Percentiles rank a stretch among this genome's conserved stretches.
phyloP scores from a whole-genome alignment of 2,888 invertebrate species.

The Pyrochroa serraticornis region DNA sequence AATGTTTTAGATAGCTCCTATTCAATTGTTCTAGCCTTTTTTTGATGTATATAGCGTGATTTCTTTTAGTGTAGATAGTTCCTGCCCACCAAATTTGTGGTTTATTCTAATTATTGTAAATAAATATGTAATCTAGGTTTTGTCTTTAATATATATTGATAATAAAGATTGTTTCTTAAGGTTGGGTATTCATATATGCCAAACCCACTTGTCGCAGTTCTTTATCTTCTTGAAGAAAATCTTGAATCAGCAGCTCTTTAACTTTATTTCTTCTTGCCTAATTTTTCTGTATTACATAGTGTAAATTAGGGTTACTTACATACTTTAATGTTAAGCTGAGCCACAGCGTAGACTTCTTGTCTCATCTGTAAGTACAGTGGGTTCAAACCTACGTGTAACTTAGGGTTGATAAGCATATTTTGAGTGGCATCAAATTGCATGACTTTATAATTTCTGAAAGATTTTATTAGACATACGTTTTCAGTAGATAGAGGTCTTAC shows the following conservation, averaged over 20 bases:
- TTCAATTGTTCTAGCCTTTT: neutral
- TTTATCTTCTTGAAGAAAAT: constrained; percentile 42
- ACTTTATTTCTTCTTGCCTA: constrained; percentile 39
- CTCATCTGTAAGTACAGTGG: constrained; percentile 38
- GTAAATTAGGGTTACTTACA: neutral
- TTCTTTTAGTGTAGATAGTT: constrained; percentile 1
- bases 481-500: constrained; percentile 1
- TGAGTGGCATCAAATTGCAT: constrained; percentile 8
- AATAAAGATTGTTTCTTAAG: constrained; percentile 36
- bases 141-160: constrained; percentile 14
- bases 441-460: constrained; percentile 19
- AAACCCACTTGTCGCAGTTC: constrained; percentile 45
- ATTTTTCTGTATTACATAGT: constrained; percentile 4
- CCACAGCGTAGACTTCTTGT: constrained; percentile 32
- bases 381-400: constrained; percentile 39
- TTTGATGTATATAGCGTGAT: too few relatives aligned
- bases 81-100: constrained; percentile 4
- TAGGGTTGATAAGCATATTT: constrained; percentile 24
- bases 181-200: constrained; percentile 43
- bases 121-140: neutral
- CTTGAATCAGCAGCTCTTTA: constrained; percentile 38
- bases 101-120: constrained; percentile 2
- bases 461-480: neutral
- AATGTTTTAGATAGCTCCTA: neutral
- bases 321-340: constrained; percentile 20